These are phyloP conservation scores for Percopsis transmontana DNA, from an alignment of 2,113 vertebrate genomes.

Conservation along the genomic window DNA sequence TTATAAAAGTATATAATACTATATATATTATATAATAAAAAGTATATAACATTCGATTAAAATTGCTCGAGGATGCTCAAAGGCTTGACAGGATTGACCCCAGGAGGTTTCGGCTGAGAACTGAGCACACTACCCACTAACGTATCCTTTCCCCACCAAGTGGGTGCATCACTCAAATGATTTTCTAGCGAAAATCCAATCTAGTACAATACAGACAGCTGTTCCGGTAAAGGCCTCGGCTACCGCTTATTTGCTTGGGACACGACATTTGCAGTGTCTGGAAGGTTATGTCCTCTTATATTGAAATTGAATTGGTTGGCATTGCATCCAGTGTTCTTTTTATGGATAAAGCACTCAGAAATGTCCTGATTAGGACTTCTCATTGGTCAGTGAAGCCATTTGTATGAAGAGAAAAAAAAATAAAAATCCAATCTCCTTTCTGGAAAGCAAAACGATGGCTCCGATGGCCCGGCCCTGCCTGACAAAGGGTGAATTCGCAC, in stretches of 20 bases:
- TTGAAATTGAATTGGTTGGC: constrained; percentile 60
- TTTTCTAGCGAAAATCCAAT: constrained; percentile 25
- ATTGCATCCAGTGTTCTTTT: constrained; percentile 61
- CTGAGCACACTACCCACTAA: not conserved
- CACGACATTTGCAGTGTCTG: constrained; percentile 47
- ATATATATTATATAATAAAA: too few relatives aligned
- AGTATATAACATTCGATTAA: too few relatives aligned
- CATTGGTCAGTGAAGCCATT: constrained; percentile 27
- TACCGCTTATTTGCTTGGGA: constrained; percentile 40
- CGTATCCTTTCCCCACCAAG: too few relatives aligned
- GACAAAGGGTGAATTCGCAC: constrained; percentile 73
- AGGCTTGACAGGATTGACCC: not conserved
- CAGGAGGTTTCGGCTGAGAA: too few relatives aligned
- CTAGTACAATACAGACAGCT: constrained; percentile 19
- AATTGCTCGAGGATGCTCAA: too few relatives aligned
- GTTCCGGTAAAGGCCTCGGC: constrained; percentile 3
- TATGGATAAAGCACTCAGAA: constrained; percentile 69
- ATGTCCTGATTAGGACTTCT: constrained; percentile 74
- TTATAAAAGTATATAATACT: too few relatives aligned
- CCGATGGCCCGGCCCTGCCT: constrained; percentile 51
- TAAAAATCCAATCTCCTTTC: constrained; percentile 71
- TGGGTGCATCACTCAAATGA: too few relatives aligned
- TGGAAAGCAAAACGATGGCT: constrained; percentile 70
- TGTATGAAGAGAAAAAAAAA: not conserved
- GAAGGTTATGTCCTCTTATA: constrained; percentile 47